Conservation (phyloP, 2,113 vertebrate species). For the Heterochromis multidens region DNA sequence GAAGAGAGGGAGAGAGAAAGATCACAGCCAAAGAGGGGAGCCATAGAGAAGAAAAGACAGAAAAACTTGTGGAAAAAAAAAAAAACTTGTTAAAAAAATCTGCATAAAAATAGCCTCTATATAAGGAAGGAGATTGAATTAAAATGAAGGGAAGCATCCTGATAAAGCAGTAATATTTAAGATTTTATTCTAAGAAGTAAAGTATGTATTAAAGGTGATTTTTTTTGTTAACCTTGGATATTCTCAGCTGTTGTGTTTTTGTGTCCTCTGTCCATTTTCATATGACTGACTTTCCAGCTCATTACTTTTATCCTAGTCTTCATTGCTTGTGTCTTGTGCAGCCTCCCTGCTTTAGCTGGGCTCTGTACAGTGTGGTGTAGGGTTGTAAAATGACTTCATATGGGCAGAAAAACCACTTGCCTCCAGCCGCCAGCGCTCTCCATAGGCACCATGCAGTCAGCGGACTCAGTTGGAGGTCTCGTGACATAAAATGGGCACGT, state of each 20-base stretch:
- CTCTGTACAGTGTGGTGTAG: conserved; percentile 61
- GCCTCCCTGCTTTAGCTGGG: conserved; percentile 51
- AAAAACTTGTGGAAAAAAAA: conserved; percentile 62
- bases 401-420: conserved; percentile 47
- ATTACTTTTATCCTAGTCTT: conserved; percentile 60
- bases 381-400: conserved; percentile 57
- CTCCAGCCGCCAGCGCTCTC: conserved; percentile 50
- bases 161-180: conserved; percentile 67
- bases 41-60: conserved; percentile 51
- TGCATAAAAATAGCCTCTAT: conserved; percentile 62
- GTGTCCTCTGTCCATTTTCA: conserved; percentile 72
- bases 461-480: conserved; percentile 54
- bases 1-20: conserved; percentile 37
- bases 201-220: conserved; percentile 76
- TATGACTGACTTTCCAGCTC: conserved; percentile 69
- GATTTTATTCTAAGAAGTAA: conserved; percentile 78
- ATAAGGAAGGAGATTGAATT: conserved; percentile 61
- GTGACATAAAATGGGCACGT: conserved; percentile 61
- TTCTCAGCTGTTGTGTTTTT: conserved; percentile 70
- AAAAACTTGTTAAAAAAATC: conserved; percentile 52
- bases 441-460: conserved; percentile 42
- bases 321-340: conserved; percentile 57
- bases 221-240: conserved; percentile 80
- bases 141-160: conserved; percentile 54
- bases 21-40: conserved; percentile 56